A percentile compares a stretch with the other conserved stretches of the same genome.
Evolutionary conservation across 2,888 invertebrate species (phyloP).

Genomic region (Cosmia trapezina): DNA sequence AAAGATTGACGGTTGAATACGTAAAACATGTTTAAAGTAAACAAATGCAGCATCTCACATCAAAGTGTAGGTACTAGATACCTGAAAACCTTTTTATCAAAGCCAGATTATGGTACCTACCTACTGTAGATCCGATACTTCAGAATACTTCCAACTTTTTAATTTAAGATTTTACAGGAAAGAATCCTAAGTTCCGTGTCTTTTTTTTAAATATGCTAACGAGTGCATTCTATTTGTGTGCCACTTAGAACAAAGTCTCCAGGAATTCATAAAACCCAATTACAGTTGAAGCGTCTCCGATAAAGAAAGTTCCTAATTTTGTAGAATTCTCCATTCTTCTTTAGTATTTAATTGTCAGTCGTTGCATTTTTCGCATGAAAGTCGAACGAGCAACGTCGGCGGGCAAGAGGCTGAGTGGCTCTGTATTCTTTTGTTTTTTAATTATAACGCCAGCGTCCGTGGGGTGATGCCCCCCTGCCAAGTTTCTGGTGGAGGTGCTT

Average conservation of each 20-base stretch:
- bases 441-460: slow-evolving; percentile 87
- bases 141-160: slow-evolving; percentile 11
- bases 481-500: slow-evolving; percentile 88
- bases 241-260: slow-evolving; percentile 51
- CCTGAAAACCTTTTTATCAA: slow-evolving; percentile 19
- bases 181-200: slow-evolving; percentile 15
- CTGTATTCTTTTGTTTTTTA: slow-evolving; percentile 91
- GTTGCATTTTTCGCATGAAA: slow-evolving; percentile 87
- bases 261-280: slow-evolving; percentile 66
- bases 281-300: slow-evolving; percentile 60
- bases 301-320: slow-evolving; percentile 67
- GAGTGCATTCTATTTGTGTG: slow-evolving; percentile 55
- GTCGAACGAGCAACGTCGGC: slow-evolving; percentile 80
- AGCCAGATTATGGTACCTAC: neutral
- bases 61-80: neutral
- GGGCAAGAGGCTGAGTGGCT: slow-evolving; percentile 87
- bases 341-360: slow-evolving; percentile 79
- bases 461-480: slow-evolving; percentile 82
- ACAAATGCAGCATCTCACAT: neutral
- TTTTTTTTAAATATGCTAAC: slow-evolving; percentile 39
- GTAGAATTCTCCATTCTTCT: slow-evolving; percentile 66
- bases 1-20: neutral
- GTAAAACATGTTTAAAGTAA: neutral
- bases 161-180: slow-evolving; percentile 31
- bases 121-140: slow-evolving; percentile 4